Evolutionary conservation across 2,113 vertebrate species (phyloP).

Genomic region (Nettapus auritus): DNA sequence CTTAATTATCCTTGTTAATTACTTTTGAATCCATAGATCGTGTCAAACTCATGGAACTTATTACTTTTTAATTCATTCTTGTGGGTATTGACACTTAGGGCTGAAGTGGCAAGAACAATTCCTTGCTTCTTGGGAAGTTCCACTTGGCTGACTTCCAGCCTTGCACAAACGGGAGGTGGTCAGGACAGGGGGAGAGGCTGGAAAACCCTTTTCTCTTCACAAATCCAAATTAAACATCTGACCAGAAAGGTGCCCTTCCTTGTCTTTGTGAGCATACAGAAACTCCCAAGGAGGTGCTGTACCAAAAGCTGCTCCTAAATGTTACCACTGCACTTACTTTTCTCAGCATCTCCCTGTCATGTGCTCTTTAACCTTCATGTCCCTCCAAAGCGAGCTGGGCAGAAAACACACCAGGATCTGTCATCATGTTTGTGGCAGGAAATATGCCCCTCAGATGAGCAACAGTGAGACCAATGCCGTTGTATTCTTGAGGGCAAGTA

Average conservation of each 20-base stretch:
- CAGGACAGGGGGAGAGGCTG: not conserved
- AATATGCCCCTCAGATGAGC: not conserved
- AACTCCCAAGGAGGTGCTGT: not conserved
- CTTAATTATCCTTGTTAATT: slow-evolving; percentile 42
- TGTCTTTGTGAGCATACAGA: not conserved
- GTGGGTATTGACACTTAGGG: not conserved
- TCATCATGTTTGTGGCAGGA: not conserved
- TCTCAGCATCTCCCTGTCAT: accelerated
- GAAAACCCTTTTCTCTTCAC: not conserved
- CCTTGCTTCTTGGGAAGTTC: not conserved
- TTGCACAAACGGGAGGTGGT: accelerated
- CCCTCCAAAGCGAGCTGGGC: not conserved
- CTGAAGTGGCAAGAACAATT: not conserved
- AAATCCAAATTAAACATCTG: not conserved
- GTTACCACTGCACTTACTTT: not conserved
- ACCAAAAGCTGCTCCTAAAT: not conserved
- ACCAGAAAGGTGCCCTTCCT: too few relatives aligned
- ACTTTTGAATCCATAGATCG: slow-evolving; percentile 18
- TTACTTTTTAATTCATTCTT: not conserved
- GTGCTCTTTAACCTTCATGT: not conserved
- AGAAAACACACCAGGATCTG: not conserved
- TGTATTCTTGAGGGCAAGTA: not conserved
- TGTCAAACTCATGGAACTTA: slow-evolving; percentile 15
- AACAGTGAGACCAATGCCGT: accelerated
- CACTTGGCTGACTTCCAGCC: not conserved